phyloP scores from a whole-genome alignment of 2,113 vertebrate genomes.

The Acanthochromis polyacanthus region DNA sequence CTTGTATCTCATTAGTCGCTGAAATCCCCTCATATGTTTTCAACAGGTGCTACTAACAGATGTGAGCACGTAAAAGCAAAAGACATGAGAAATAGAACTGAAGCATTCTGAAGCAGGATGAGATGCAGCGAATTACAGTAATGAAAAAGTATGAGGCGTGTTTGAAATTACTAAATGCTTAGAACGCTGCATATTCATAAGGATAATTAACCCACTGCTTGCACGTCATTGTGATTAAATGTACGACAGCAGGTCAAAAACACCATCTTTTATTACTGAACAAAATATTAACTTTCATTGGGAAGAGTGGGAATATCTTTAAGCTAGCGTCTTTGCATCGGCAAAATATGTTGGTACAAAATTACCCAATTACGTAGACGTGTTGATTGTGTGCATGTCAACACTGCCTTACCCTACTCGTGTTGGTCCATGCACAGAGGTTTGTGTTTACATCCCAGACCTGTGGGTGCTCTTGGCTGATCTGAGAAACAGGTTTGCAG shows the following conservation, averaged over 20 bases:
- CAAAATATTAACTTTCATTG: conserved; percentile 3
- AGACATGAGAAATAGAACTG: not conserved
- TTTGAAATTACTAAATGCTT: not conserved
- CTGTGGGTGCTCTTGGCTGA: conserved; percentile 12
- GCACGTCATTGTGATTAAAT: not conserved
- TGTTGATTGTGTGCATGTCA: not conserved
- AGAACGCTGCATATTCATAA: not conserved
- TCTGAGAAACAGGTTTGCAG: conserved; percentile 46
- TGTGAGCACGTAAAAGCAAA: not conserved
- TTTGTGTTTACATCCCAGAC: conserved; percentile 1
- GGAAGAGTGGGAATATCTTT: not conserved
- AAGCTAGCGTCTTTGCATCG: conserved; percentile 9
- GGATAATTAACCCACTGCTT: not conserved
- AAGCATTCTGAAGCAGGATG: too few relatives aligned
- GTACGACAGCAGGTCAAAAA: not conserved
- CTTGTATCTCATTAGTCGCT: conserved; percentile 32
- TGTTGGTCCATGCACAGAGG: not conserved
- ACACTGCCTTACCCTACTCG: not conserved
- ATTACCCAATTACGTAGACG: not conserved
- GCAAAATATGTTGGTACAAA: not conserved
- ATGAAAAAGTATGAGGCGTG: too few relatives aligned
- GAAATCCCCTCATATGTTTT: conserved; percentile 1
- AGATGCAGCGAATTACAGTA: too few relatives aligned
- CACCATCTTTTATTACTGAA: conserved; percentile 1
- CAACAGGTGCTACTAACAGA: conserved; percentile 46